Percentiles rank a stretch among this genome's conserved stretches.
Evolutionary conservation across 2,113 vertebrate species (phyloP).

Genomic region (pig (Sus scrofa)): T2T-Sscrofa CM000824.6:122798001-122798500

Average conservation of each 20-base stretch:
- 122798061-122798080: not conserved
- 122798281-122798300: not conserved
- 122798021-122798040: not conserved
- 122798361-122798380: slow-evolving; percentile 31
- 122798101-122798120: not conserved
- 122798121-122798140: not conserved
- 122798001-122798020: not conserved
- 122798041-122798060: not conserved
- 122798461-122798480: slow-evolving; percentile 37
- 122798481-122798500: slow-evolving; percentile 40
- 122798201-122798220: not conserved
- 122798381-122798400: not conserved
- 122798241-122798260: not conserved
- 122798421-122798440: slow-evolving; percentile 23
- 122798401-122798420: slow-evolving; percentile 39
- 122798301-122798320: slow-evolving; percentile 47
- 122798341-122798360: not conserved
- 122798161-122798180: not conserved
- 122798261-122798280: not conserved
- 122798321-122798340: slow-evolving; percentile 30
- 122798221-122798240: slow-evolving; percentile 16
- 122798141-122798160: not conserved
- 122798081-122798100: not conserved
- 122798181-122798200: not conserved
- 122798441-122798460: slow-evolving; percentile 42